Conservation (phyloP, 2,888 invertebrate species). For the Blomia tropicalis region DNA sequence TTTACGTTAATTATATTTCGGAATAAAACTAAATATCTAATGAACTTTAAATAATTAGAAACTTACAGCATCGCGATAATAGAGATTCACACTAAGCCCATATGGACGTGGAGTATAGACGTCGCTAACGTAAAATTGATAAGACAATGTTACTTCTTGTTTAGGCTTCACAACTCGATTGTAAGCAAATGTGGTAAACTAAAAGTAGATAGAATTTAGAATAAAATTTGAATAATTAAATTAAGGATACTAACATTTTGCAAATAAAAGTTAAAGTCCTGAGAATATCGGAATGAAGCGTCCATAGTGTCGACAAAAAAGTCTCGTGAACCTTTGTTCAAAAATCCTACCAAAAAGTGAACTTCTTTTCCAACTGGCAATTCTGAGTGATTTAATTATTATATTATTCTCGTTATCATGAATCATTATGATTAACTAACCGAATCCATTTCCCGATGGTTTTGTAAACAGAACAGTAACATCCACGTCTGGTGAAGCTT, state of each 20-base stretch:
- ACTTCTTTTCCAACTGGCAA: conserved; percentile 78
- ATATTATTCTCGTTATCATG: neutral
- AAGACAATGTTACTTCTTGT: conserved; percentile 83
- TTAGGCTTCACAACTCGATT: conserved; percentile 71
- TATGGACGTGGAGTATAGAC: conserved; percentile 93
- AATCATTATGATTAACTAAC: conserved; percentile 37
- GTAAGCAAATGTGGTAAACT: conserved; percentile 74
- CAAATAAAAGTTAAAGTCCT: conserved; percentile 94
- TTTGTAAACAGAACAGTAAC: conserved; percentile 64
- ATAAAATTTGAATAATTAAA: neutral
- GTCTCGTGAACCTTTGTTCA: conserved; percentile 78
- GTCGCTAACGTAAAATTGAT: conserved; percentile 86
- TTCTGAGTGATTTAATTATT: conserved; percentile 39
- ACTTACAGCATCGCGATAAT: conserved; percentile 62
- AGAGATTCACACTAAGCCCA: conserved; percentile 77
- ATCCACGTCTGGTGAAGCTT: conserved; percentile 74
- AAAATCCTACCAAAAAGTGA: conserved; percentile 87
- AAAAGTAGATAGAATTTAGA: neutral
- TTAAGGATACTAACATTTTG: conserved; percentile 51
- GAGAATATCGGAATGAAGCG: conserved; percentile 94
- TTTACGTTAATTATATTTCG: neutral
- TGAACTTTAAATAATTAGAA: neutral
- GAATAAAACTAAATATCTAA: neutral
- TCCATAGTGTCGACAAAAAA: conserved; percentile 83
- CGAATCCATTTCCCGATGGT: conserved; percentile 43